Evolutionary conservation across 2,797 vertebrate genomes (phyloP).

Genomic region (Sebastes vulpes): DNA sequence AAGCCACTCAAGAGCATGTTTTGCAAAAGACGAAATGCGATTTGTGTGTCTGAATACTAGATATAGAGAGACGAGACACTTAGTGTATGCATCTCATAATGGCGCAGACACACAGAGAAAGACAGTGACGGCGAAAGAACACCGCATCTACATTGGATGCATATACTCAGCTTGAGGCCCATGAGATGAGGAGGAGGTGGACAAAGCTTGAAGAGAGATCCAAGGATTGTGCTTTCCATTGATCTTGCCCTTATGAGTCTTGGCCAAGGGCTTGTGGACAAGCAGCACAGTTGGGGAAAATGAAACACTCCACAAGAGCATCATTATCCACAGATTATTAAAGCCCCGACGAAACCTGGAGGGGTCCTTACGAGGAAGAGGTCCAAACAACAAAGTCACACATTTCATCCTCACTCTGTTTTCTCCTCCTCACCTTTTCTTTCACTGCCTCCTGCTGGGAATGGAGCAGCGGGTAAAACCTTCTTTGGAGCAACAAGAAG

Average conservation of each 20-base stretch:
- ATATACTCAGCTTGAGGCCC: constrained; percentile 43
- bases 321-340: constrained; percentile 57
- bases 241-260: constrained; percentile 33
- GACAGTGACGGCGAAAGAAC: constrained; percentile 3
- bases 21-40: constrained; percentile 53
- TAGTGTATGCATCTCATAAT: constrained; percentile 40
- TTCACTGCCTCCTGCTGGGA: constrained; percentile 43
- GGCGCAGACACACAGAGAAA: constrained; percentile 4
- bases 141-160: constrained; percentile 18
- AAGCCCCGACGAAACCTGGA: constrained; percentile 22
- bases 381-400: constrained; percentile 48
- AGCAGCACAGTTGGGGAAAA: constrained; percentile 18
- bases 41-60: constrained; percentile 52
- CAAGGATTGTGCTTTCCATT: constrained; percentile 33
- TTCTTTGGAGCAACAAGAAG: constrained; percentile 55
- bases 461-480: constrained; percentile 49
- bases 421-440: constrained; percentile 35
- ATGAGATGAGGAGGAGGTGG: constrained; percentile 9
- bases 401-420: constrained; percentile 30
- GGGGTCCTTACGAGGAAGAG: constrained; percentile 23
- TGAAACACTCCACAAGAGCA: constrained; percentile 39
- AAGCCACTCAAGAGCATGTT: constrained; percentile 50
- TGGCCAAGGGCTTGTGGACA: constrained; percentile 26
- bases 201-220: constrained; percentile 30
- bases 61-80: constrained; percentile 44